phyloP scores from a whole-genome alignment of 1,140 invertebrate species.

The Trachymyrmex septentrionalis region DNA sequence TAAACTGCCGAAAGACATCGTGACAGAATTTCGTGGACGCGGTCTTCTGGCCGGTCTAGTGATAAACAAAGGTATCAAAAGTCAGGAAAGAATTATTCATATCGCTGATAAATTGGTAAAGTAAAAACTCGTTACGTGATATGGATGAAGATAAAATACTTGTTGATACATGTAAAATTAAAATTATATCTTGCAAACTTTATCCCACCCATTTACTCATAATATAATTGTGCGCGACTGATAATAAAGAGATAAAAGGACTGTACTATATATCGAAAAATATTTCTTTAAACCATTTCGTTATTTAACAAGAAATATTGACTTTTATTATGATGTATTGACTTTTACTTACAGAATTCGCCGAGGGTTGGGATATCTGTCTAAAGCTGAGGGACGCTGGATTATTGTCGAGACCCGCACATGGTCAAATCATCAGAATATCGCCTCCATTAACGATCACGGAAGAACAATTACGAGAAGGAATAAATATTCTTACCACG shows the following conservation, averaged over 20 bases:
- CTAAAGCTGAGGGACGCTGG: slow-evolving; percentile 90
- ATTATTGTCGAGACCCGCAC: slow-evolving; percentile 92
- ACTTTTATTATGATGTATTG: slow-evolving; percentile 4
- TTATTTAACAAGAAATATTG: neutral
- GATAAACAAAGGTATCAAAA: slow-evolving; percentile 88
- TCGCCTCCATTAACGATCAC: slow-evolving; percentile 91
- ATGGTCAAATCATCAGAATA: slow-evolving; percentile 92
- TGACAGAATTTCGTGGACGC: slow-evolving; percentile 90
- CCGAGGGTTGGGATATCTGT: slow-evolving; percentile 91
- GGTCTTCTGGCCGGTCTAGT: slow-evolving; percentile 93
- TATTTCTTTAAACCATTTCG: no score
- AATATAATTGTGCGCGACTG: slow-evolving; percentile 11
- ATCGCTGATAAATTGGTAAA: slow-evolving; percentile 11
- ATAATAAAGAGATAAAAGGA: neutral
- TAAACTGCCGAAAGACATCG: slow-evolving; percentile 89
- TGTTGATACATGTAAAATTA: neutral
- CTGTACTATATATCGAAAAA: neutral
- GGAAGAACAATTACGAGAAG: slow-evolving; percentile 89
- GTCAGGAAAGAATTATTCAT: neutral
- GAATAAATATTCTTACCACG: slow-evolving; percentile 86
- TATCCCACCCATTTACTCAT: neutral
- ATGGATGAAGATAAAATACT: slow-evolving; percentile 18
- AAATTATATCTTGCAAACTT: slow-evolving; percentile 25
- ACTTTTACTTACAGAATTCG: slow-evolving; percentile 86
- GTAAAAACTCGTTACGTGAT: neutral